Conservation (phyloP, 2,888 invertebrate species). For the Chymomyza procnemis region DNA sequence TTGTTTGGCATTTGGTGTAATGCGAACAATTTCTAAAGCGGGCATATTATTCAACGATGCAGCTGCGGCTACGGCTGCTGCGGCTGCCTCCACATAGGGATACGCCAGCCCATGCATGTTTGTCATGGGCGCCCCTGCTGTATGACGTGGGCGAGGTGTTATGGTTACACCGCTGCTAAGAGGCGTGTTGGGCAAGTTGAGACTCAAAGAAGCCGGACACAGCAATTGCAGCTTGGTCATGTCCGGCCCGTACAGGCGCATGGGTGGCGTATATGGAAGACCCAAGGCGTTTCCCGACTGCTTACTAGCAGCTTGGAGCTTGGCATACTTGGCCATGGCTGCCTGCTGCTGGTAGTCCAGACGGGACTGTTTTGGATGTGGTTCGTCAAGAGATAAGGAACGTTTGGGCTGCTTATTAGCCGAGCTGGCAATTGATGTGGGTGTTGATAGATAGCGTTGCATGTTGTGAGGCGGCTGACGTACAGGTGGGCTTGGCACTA, state of each 20-base stretch:
- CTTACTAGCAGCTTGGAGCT: slow-evolving; percentile 21
- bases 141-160: slow-evolving; percentile 34
- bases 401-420: slow-evolving; percentile 75
- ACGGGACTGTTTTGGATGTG: slow-evolving; percentile 66
- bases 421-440: slow-evolving; percentile 76
- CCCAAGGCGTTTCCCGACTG: slow-evolving; percentile 14
- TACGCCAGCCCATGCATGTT: slow-evolving; percentile 21
- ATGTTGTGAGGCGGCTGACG: slow-evolving; percentile 49
- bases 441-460: slow-evolving; percentile 67
- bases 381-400: slow-evolving; percentile 74
- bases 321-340: slow-evolving; percentile 20
- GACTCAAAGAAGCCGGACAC: slow-evolving; percentile 34
- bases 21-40: slow-evolving; percentile 73
- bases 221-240: slow-evolving; percentile 39
- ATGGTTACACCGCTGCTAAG: slow-evolving; percentile 42
- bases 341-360: slow-evolving; percentile 56
- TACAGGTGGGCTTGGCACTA: slow-evolving; percentile 71
- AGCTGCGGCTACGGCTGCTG: background rate
- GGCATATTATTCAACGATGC: slow-evolving; percentile 48
- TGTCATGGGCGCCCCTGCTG: slow-evolving; percentile 10
- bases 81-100: slow-evolving; percentile 20
- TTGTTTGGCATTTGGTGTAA: slow-evolving; percentile 46
- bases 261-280: slow-evolving; percentile 16
- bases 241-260: slow-evolving; percentile 46
- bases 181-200: slow-evolving; percentile 26